Conservation (phyloP, 2,888 invertebrate species). For the Heteromurus nitidus region DNA sequence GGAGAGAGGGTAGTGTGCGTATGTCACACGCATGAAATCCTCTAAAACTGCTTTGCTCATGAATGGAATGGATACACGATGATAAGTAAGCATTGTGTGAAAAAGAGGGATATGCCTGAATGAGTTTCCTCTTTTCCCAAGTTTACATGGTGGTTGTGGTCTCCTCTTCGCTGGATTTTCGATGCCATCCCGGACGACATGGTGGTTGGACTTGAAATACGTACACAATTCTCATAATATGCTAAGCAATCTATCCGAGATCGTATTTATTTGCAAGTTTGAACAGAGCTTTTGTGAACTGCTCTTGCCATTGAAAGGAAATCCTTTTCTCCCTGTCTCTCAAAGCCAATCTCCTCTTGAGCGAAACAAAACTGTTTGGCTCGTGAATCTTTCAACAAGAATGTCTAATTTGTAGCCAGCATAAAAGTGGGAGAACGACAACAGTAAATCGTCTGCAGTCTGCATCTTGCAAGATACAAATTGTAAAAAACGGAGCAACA, state of each 20-base stretch:
- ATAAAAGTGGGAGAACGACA: conserved; percentile 20
- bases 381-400: conserved; percentile 43
- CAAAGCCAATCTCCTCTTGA: conserved; percentile 3
- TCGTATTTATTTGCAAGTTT: too few species aligned
- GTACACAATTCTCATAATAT: too few species aligned
- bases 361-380: conserved; percentile 11
- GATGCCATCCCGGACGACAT: too few species aligned
- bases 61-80: conserved; percentile 6
- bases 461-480: conserved; percentile 26
- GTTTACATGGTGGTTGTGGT: not conserved
- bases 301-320: not conserved
- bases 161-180: too few species aligned
- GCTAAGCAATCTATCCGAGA: too few species aligned
- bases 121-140: not conserved
- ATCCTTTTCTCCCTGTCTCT: not conserved
- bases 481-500: conserved; percentile 17
- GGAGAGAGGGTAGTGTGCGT: too few species aligned
- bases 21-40: not conserved
- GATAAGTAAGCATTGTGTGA: conserved; percentile 21
- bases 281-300: too few species aligned
- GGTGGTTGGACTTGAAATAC: not conserved
- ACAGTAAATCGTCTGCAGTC: conserved; percentile 26
- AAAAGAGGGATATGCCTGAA: conserved; percentile 16
- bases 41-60: not conserved
- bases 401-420: conserved; percentile 46